These are phyloP conservation scores for Dipodomys ordii DNA, from an alignment of 2,113 vertebrate genomes.

Conservation along the genomic window DNA sequence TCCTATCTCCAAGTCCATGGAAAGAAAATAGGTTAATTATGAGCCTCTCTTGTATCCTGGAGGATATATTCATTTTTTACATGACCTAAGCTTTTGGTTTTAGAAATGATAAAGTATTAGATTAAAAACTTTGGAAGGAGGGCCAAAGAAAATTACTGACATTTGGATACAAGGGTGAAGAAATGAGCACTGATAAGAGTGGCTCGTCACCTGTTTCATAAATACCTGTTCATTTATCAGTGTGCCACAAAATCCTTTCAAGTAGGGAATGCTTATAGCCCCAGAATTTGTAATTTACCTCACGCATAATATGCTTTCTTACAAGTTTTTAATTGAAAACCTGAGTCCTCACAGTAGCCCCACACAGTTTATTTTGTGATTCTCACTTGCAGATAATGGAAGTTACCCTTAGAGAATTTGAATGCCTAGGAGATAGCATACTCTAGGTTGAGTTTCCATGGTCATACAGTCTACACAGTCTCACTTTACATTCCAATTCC, in stretches of 20 bases:
- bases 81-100: neutral
- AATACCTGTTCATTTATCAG: neutral
- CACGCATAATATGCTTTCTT: neutral
- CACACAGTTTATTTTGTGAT: neutral
- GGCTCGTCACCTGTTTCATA: neutral
- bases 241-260: neutral
- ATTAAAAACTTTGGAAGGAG: neutral
- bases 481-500: neutral
- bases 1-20: neutral
- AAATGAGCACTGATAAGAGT: neutral
- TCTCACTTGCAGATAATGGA: neutral
- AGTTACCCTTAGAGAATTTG: neutral
- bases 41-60: neutral
- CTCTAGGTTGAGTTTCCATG: neutral
- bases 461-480: neutral
- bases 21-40: neutral
- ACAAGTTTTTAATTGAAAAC: slow-evolving; percentile 7
- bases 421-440: neutral
- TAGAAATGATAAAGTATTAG: neutral
- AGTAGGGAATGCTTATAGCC: neutral
- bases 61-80: neutral
- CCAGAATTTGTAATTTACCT: neutral
- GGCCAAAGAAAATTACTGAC: neutral
- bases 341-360: neutral
- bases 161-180: neutral